Percentiles rank a stretch among this genome's conserved stretches.
Evolutionary conservation across 2,113 vertebrate genomes (phyloP).

Genomic region (Agapornis roseicollis): DNA sequence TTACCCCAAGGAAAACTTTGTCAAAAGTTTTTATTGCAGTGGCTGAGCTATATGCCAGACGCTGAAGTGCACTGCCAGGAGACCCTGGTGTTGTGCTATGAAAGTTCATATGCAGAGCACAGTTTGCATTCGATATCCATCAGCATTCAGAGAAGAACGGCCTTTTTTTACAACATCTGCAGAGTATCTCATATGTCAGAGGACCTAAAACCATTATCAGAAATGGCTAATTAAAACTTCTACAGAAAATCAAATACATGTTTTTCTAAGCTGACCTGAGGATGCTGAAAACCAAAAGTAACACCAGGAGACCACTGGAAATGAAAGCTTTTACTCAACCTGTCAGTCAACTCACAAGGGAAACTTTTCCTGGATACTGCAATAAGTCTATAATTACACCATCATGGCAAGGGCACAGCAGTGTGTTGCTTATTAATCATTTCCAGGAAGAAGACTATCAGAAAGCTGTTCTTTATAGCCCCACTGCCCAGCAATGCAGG

Average conservation of each 20-base stretch:
- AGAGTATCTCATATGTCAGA: background rate
- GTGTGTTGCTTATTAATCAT: conserved; percentile 6
- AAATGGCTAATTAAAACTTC: conserved; percentile 36
- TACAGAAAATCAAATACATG: background rate
- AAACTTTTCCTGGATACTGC: background rate
- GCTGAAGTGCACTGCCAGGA: conserved; percentile 10
- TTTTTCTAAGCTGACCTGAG: conserved; percentile 6
- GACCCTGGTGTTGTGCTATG: background rate
- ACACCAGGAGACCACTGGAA: background rate
- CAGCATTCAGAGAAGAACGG: background rate
- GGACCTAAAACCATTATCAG: background rate
- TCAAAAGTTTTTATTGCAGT: background rate
- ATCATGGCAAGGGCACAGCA: background rate
- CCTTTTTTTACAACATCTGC: conserved; percentile 40
- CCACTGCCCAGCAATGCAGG: background rate
- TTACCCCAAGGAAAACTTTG: conserved; percentile 56
- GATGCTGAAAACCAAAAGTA: background rate
- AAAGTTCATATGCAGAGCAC: conserved; percentile 33
- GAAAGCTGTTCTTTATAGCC: background rate
- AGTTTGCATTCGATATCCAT: background rate
- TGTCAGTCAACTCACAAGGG: background rate
- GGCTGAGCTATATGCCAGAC: conserved; percentile 26
- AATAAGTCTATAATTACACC: conserved; percentile 26
- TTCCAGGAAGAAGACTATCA: conserved; percentile 25
- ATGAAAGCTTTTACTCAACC: conserved; percentile 30